Base-by-base conservation (phyloP, 2,797 vertebrate genomes). In the Rhabdophis nuchalis region DNA sequence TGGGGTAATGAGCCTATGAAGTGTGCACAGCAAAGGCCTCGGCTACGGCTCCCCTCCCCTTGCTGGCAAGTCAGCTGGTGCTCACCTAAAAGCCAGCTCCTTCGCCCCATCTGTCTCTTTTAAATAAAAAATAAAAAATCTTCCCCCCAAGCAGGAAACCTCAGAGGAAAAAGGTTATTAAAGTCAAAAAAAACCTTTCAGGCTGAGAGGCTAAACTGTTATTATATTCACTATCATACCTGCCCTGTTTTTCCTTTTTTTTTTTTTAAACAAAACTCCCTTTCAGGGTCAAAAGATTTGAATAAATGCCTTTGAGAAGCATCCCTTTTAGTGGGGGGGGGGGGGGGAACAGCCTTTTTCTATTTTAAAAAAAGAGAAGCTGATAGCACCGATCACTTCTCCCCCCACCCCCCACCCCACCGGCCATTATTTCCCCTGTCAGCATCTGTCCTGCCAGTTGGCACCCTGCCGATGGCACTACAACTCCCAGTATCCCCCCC, bases 151-250 rank as follows among this genome's bases (percentile, higher is more conserved):
- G 95, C 87, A 20, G 3, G 60, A 25, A 27, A 89, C 92, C 95
- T 90, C 95, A 96, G 95, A 88, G 96, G 95, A 14, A 95, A 94
- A 95, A 96, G 96, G 96, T 96, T 95, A 96, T 92, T 88, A 82
- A 95, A 96, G 96, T 96, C 96, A 11, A 29, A 13, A 60, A 64
- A n/a, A 95, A 95, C 90, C 94, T 92, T 50, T 86, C 93, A 2
- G 94, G 89, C 86, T 0, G 89, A 0, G 86, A 32, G 94, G 95
- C 91, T 94, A 91, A 96, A 93, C 93, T 58, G 93, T 29, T 14
- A 14, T 93, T 88, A 0, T 20, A 0, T 36, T 68, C 64, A 53
- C 6, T 53, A n/a, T 0, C 3, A 86, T 56, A 0, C 41, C 14
- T 50, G 4, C 27, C 36, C 20, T 85, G 36, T 58, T 41, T 20